These are phyloP conservation scores for Calephelis perditalis DNA, from an alignment of 2,888 invertebrate species.

Conservation along the genomic window DNA sequence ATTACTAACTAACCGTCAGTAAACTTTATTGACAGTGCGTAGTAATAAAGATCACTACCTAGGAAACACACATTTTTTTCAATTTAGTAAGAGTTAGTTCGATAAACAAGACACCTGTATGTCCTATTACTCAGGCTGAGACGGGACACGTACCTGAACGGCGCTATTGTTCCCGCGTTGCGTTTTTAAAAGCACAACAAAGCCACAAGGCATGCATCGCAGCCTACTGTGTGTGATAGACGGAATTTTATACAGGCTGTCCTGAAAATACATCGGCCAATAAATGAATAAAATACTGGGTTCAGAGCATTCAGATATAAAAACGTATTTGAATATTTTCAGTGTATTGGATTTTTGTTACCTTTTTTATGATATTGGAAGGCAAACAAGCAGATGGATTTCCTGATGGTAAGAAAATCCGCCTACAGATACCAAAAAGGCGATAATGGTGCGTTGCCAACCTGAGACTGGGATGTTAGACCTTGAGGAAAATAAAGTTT, in stretches of 20 bases:
- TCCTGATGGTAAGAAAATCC: no score
- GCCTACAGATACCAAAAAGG: no score
- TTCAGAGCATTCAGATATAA: not conserved
- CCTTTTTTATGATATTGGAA: no score
- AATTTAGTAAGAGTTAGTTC: not conserved
- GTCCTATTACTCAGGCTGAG: constrained; percentile 36
- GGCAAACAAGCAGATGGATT: no score
- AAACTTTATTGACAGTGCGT: no score
- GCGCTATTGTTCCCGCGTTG: constrained; percentile 55
- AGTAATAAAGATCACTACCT: no score
- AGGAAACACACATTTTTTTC: no score
- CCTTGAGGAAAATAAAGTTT: no score
- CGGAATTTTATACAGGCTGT: constrained; percentile 45
- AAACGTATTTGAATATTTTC: not conserved
- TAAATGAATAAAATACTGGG: constrained; percentile 5
- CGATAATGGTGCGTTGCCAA: no score
- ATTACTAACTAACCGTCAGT: no score
- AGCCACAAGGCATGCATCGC: constrained; percentile 62
- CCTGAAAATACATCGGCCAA: constrained; percentile 6
- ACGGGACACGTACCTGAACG: constrained; percentile 43
- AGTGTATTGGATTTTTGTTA: not conserved
- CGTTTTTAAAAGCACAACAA: constrained; percentile 67
- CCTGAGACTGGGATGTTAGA: no score
- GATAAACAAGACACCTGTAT: constrained; percentile 16
- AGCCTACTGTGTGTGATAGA: constrained; percentile 51